Conservation (phyloP, 2,113 vertebrate genomes). For the Ammodytes marinus region DNA sequence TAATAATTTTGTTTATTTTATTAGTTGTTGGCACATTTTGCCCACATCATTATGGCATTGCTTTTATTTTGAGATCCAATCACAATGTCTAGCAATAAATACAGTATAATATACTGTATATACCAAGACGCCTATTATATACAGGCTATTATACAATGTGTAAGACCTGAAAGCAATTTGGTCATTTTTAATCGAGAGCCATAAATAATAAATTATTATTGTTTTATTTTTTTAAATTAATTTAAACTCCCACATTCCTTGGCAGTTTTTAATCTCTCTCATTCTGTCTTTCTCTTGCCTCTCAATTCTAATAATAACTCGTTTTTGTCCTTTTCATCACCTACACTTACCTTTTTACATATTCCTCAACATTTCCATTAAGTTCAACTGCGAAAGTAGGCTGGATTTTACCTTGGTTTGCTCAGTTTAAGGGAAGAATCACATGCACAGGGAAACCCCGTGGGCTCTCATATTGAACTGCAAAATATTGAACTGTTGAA, state of each 20-base stretch:
- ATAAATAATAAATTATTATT: background rate
- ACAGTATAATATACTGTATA: slow-evolving; percentile 24
- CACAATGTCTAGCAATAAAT: slow-evolving; percentile 33
- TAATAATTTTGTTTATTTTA: slow-evolving; percentile 53
- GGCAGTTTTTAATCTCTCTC: background rate
- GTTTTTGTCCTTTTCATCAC: background rate
- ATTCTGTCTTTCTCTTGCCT: background rate
- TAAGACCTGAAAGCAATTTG: background rate
- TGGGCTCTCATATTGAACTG: background rate
- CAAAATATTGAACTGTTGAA: background rate
- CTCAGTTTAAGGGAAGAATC: background rate
- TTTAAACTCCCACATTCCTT: slow-evolving; percentile 16
- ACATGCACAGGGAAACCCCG: background rate
- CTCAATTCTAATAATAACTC: background rate
- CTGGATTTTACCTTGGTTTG: background rate
- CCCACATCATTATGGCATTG: slow-evolving; percentile 48
- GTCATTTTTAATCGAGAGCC: slow-evolving; percentile 23
- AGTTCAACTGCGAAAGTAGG: background rate
- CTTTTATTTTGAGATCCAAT: slow-evolving; percentile 40
- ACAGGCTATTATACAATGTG: slow-evolving; percentile 18
- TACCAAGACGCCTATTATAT: slow-evolving; percentile 19
- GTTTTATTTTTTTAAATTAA: background rate
- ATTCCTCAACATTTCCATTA: background rate
- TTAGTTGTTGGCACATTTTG: slow-evolving; percentile 46
- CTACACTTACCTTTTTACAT: background rate